Conservation (phyloP, 2,113 vertebrate genomes). For the Carassius auratus region DNA sequence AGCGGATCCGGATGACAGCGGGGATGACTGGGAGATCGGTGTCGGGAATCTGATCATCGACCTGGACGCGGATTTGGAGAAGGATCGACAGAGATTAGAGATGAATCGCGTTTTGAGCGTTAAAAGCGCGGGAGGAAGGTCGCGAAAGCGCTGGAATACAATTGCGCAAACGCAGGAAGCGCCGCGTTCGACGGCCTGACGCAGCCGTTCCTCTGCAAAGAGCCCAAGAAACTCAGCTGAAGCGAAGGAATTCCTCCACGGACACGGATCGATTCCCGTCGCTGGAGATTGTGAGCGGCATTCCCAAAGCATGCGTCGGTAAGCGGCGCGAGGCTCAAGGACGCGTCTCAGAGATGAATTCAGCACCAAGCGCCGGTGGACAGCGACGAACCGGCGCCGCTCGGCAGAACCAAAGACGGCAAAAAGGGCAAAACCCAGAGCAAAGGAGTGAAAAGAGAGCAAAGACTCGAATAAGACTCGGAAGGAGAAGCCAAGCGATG, state of each 20-base stretch:
- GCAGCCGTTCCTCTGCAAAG: constrained; percentile 88
- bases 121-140: constrained; percentile 82
- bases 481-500: constrained; percentile 84
- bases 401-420: constrained; percentile 89
- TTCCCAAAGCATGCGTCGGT: constrained; percentile 86
- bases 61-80: constrained; percentile 93
- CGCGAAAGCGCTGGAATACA: constrained; percentile 83
- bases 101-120: constrained; percentile 88
- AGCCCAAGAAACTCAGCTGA: constrained; percentile 91
- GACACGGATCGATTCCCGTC: constrained; percentile 87
- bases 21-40: constrained; percentile 98
- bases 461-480: constrained; percentile 83
- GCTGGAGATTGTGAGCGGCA: constrained; percentile 84
- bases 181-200: constrained; percentile 88
- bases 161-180: constrained; percentile 80
- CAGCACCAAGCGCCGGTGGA: constrained; percentile 80
- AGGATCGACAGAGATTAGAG: constrained; percentile 93
- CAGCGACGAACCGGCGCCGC: constrained; percentile 75
- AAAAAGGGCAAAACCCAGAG: constrained; percentile 85
- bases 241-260: constrained; percentile 90
- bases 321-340: constrained; percentile 91
- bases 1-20: constrained; percentile 96
- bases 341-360: constrained; percentile 84
- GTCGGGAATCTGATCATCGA: constrained; percentile 97
- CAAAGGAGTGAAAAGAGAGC: constrained; percentile 88